Base-by-base conservation (phyloP, 2,888 invertebrate species). In the Noctua comes region DNA sequence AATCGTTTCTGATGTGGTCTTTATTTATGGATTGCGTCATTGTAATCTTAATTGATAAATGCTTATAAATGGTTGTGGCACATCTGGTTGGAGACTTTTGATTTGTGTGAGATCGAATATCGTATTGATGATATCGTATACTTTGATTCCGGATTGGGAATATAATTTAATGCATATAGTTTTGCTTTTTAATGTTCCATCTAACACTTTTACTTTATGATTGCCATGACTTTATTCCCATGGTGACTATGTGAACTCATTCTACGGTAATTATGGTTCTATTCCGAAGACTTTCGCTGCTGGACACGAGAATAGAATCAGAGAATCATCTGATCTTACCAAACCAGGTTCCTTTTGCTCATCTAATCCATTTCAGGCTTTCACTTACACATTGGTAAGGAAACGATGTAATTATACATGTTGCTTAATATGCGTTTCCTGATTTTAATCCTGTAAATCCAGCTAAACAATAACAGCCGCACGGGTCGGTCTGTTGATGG, bases 1-100 rank as follows among this genome's bases (percentile, higher is more conserved):
- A 68, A 83, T 85, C 76, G 82, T 54, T 88, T 85, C n/a, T 73
- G 85, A 86, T 82, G 79, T 64, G 78, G 68, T 78, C 68, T 79
- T 82, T 82, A 86, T 87, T 87, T 87, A 87, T 86, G 69, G 76
- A 75, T 85, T 81, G 83, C 86, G 77, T 68, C 77, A 85, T 73
- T 72, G 79, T 80, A 70, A 81, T 81, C 75, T 86, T 88, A 88
- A 88, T 88, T 88, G 83, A 88, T 88, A 88, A 88, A 77, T 84
- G 76, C 70, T 76, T 79, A 76, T 82, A 78, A 75, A 81, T 80
- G 78, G 69, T 75, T 74, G 54, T 59, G 27, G 59, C 48, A 82
- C 71, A 51, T 72, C 57, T 85, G 70, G 65, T 82, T 69, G 46
- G 31, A 71, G 16, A 13, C 1, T 48, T 21, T 46, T 72, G 68